phyloP scores from a whole-genome alignment of 2,797 vertebrate species.

The Oceanodroma leucorhoa region DNA sequence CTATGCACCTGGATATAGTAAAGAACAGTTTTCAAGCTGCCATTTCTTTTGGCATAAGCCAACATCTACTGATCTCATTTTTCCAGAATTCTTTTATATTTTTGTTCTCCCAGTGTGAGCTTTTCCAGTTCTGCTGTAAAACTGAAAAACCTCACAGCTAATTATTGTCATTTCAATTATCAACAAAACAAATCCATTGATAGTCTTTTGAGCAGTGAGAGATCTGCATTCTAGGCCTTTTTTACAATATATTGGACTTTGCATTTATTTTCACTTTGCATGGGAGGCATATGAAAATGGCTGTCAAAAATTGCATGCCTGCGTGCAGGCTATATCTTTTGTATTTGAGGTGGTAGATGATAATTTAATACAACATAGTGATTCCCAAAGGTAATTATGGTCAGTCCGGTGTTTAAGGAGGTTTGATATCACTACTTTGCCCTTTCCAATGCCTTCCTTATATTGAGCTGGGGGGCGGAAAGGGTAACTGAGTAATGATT shows the following conservation, averaged over 20 bases:
- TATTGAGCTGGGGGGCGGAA: not conserved
- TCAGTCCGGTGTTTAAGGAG: not conserved
- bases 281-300: not conserved
- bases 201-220: not conserved
- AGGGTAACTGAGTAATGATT: not conserved
- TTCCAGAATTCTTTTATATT: not conserved
- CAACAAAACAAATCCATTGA: not conserved
- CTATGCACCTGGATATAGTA: not conserved
- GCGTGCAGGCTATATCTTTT: not conserved
- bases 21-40: not conserved
- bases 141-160: not conserved
- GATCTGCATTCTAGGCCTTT: not conserved
- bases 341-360: not conserved
- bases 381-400: not conserved
- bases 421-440: not conserved
- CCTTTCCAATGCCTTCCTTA: not conserved
- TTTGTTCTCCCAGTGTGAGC: not conserved
- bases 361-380: not conserved
- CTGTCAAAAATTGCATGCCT: not conserved
- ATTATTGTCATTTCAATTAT: not conserved
- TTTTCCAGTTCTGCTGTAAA: not conserved
- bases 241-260: not conserved
- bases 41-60: not conserved
- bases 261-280: not conserved
- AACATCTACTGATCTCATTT: not conserved